phyloP scores from a whole-genome alignment of 53 echinoderm and acorn worm species.

The Echinarachnius parma region DNA sequence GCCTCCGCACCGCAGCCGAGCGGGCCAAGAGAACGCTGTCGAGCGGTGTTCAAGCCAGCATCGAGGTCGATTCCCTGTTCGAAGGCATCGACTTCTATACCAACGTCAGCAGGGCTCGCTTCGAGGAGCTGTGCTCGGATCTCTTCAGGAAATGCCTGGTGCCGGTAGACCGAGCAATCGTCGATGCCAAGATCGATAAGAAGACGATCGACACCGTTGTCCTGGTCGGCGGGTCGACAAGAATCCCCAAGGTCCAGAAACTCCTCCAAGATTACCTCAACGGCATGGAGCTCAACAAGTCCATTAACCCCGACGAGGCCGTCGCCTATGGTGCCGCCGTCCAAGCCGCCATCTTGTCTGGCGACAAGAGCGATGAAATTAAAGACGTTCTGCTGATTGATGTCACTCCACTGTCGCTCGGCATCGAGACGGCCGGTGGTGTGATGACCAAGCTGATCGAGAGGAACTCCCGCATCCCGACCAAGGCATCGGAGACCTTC shows the following conservation, averaged over 20 bases:
- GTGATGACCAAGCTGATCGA: slow-evolving; percentile 86
- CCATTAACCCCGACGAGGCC: slow-evolving; percentile 84
- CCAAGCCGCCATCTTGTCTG: slow-evolving; percentile 76
- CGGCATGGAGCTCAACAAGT: slow-evolving; percentile 78
- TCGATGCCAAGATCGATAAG: slow-evolving; percentile 83
- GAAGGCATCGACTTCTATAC: slow-evolving; percentile 95
- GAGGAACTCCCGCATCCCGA: slow-evolving; percentile 70
- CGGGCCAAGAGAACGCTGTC: slow-evolving; percentile 92
- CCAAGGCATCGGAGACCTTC: slow-evolving; percentile 59
- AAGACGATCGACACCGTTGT: slow-evolving; percentile 70
- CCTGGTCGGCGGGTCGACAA: slow-evolving; percentile 83
- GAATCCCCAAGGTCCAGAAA: slow-evolving; percentile 89
- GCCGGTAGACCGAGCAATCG: slow-evolving; percentile 79
- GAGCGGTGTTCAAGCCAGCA: slow-evolving; percentile 77
- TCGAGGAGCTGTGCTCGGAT: slow-evolving; percentile 83
- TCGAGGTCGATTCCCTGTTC: slow-evolving; percentile 84
- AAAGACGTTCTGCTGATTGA: slow-evolving; percentile 87
- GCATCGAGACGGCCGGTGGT: slow-evolving; percentile 83
- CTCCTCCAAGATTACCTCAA: slow-evolving; percentile 75
- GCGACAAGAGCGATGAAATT: slow-evolving; percentile 82
- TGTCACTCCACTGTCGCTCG: slow-evolving; percentile 87
- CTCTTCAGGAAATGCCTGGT: slow-evolving; percentile 72
- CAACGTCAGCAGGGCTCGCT: slow-evolving; percentile 73
- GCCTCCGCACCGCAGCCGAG: slow-evolving; percentile 87
- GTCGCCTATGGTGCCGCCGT: slow-evolving; percentile 90